Percentiles rank a stretch among this genome's conserved stretches.
phyloP scores from a whole-genome alignment of 2,797 vertebrate genomes.

The Alfaro cultratus region DNA sequence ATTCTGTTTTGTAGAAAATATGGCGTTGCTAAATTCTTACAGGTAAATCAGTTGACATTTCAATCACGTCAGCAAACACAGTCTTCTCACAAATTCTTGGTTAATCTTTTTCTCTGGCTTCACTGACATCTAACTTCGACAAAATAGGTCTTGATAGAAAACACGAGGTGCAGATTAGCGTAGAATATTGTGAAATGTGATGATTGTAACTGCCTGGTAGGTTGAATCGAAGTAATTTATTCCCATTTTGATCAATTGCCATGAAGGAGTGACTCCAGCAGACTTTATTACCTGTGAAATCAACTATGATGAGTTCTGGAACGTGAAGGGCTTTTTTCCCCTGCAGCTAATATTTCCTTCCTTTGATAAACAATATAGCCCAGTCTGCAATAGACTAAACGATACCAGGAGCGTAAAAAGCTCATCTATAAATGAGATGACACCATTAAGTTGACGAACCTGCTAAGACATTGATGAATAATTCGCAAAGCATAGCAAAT shows the following conservation, averaged over 20 bases:
- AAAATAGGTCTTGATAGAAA: conserved; percentile 45
- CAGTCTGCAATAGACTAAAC: conserved; percentile 28
- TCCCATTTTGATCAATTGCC: conserved; percentile 67
- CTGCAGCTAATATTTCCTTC: conserved; percentile 43
- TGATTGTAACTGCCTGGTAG: conserved; percentile 40
- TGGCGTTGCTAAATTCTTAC: not conserved
- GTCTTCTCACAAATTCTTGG: conserved; percentile 1
- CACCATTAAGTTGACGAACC: conserved; percentile 37
- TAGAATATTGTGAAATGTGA: conserved; percentile 39
- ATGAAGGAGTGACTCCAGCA: conserved; percentile 46
- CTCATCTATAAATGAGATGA: conserved; percentile 6
- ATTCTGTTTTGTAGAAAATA: not conserved
- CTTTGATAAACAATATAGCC: conserved; percentile 58
- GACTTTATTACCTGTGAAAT: conserved; percentile 74
- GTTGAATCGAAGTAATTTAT: conserved; percentile 52
- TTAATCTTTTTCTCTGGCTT: conserved; percentile 33
- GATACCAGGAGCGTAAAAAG: conserved; percentile 19
- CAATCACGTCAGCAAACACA: not conserved
- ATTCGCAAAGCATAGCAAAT: conserved; percentile 21
- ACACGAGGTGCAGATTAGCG: conserved; percentile 28
- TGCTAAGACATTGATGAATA: conserved; percentile 32
- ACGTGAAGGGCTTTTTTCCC: conserved; percentile 48
- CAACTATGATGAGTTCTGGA: conserved; percentile 68
- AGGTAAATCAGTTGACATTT: conserved; percentile 13
- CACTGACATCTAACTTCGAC: conserved; percentile 14